Evolutionary conservation across 2,888 invertebrate genomes (phyloP).

Genomic region (Meteorus cinctellus): DNA sequence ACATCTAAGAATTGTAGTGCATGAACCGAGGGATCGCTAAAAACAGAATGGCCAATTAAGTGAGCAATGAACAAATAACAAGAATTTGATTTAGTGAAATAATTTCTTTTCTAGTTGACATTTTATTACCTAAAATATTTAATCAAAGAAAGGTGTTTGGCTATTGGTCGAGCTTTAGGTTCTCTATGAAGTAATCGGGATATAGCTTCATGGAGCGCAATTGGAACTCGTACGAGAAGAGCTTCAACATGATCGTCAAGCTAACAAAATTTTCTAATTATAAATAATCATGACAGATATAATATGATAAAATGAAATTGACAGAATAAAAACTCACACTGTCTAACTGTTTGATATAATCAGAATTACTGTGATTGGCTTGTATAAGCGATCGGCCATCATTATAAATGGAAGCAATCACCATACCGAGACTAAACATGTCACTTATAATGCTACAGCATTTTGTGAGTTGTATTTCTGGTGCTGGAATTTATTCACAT

Average conservation of each 20-base stretch:
- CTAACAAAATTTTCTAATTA: slow-evolving; percentile 74
- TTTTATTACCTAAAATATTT: slow-evolving; percentile 87
- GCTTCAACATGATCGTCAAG: slow-evolving; percentile 87
- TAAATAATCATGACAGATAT: background rate
- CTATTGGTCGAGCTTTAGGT: slow-evolving; percentile 89
- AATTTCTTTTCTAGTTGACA: slow-evolving; percentile 17
- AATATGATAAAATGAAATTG: slow-evolving; percentile 15
- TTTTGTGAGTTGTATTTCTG: slow-evolving; percentile 91
- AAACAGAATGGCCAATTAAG: slow-evolving; percentile 48
- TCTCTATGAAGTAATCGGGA: slow-evolving; percentile 88
- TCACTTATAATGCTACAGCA: slow-evolving; percentile 92
- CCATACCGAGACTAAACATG: slow-evolving; percentile 97
- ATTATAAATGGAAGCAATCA: slow-evolving; percentile 94
- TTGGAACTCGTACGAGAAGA: slow-evolving; percentile 86
- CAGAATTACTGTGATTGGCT: slow-evolving; percentile 90
- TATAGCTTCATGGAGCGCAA: slow-evolving; percentile 90
- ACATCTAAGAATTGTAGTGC: slow-evolving; percentile 95
- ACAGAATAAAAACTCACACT: slow-evolving; percentile 78
- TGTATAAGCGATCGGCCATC: slow-evolving; percentile 91
- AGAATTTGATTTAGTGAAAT: background rate
- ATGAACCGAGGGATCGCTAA: slow-evolving; percentile 90
- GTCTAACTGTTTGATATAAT: slow-evolving; percentile 93
- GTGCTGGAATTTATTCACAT: slow-evolving; percentile 79
- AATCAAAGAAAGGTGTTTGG: slow-evolving; percentile 91
- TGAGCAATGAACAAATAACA: slow-evolving; percentile 32